Percentiles rank a stretch among this genome's conserved stretches.
phyloP scores from a whole-genome alignment of 2,113 vertebrate species.

The Toxostoma redivivum region DNA sequence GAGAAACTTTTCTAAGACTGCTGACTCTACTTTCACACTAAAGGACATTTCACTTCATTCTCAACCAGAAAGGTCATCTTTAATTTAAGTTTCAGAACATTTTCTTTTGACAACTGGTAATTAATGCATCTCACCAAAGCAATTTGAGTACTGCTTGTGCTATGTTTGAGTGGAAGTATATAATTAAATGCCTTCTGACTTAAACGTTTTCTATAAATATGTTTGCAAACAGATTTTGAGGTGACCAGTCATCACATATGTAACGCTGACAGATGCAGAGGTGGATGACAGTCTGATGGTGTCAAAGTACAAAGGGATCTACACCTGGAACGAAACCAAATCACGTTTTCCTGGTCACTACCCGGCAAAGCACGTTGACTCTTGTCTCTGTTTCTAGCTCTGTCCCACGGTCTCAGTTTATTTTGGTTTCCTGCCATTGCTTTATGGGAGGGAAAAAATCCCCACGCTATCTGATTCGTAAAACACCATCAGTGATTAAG shows the following conservation, averaged over 20 bases:
- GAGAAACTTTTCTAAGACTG: background rate
- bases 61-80: background rate
- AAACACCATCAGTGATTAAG: background rate
- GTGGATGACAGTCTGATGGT: background rate
- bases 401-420: background rate
- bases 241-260: background rate
- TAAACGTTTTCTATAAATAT: background rate
- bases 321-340: background rate
- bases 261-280: background rate
- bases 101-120: slow-evolving; percentile 33
- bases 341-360: background rate
- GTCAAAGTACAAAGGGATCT: background rate
- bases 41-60: background rate
- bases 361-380: background rate
- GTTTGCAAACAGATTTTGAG: background rate
- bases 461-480: background rate
- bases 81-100: background rate
- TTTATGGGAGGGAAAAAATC: background rate
- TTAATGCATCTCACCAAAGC: slow-evolving; percentile 6
- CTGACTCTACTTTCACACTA: background rate
- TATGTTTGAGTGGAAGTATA: background rate
- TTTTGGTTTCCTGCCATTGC: background rate
- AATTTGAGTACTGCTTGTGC: background rate
- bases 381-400: background rate
- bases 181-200: background rate